Conservation (phyloP, 2,888 invertebrate genomes). For the Disparrhopalites patrizii region DNA sequence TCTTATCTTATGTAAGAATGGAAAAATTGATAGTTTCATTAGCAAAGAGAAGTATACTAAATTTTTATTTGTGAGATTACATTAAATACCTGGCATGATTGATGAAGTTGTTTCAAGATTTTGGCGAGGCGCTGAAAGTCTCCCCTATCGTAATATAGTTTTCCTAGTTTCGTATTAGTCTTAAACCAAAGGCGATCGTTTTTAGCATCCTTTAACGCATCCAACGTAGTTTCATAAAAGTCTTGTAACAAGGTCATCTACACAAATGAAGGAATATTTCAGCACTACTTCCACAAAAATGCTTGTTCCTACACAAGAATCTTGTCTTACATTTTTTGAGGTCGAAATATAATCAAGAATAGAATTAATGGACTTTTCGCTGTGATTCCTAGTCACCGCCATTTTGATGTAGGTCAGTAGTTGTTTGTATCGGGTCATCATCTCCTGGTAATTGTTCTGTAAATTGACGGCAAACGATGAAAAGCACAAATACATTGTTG, state of each 20-base stretch:
- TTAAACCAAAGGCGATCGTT: slow-evolving; percentile 99
- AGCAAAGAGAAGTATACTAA: too few species aligned
- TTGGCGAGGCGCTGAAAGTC: slow-evolving; percentile 92
- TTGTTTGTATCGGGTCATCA: slow-evolving; percentile 94
- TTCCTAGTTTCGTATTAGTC: slow-evolving; percentile 97
- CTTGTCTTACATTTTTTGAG: slow-evolving; percentile 83
- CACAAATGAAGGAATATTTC: slow-evolving; percentile 40
- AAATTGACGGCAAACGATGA: background rate
- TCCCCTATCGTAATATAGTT: slow-evolving; percentile 92
- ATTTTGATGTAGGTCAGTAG: slow-evolving; percentile 97
- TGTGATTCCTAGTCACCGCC: slow-evolving; percentile 98
- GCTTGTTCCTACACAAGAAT: too few species aligned
- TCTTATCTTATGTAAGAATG: too few species aligned
- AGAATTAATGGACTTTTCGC: slow-evolving; percentile 98
- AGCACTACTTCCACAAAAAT: too few species aligned
- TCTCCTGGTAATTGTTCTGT: slow-evolving; percentile 82
- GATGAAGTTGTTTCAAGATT: slow-evolving; percentile 94
- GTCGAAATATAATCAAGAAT: slow-evolving; percentile 99
- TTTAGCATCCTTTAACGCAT: slow-evolving; percentile 93
- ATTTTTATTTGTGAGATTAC: too few species aligned
- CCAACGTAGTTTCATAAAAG: slow-evolving; percentile 95
- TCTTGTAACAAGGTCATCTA: slow-evolving; percentile 97
- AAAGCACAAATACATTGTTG: background rate
- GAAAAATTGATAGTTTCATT: too few species aligned
- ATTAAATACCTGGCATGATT: slow-evolving; percentile 79